Base-by-base conservation (phyloP, 2,888 invertebrate genomes). In the Diogma glabrata region DNA sequence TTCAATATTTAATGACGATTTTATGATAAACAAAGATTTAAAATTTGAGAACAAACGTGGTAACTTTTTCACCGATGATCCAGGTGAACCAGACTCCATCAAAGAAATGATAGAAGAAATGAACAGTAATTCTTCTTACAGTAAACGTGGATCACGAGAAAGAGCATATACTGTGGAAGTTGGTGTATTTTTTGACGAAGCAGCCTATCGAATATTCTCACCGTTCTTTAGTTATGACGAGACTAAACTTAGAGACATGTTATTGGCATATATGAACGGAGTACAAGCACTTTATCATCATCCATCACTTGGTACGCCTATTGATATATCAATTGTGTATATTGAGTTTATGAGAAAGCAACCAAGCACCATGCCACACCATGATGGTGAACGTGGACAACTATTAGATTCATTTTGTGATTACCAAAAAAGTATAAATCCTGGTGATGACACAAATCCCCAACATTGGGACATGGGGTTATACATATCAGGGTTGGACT, bases 401-500 rank as follows among this genome's bases (percentile, higher is more conserved):
- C 66, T 87, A 5, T 70, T 87, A n/a, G 81, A 85, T 63, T 78
- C 82, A 2, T 87, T 87, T 66, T 87, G 87, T 63, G 75, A 74
- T 2, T 87, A 84, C 65, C 81, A 84, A 57, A 73, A 75, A 30
- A 71, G 70, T 9, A 70, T 80, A 12, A 87, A 87, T 67, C 77
- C 81, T 0, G 66, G 70, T n/a, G 75, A 73, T 16, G 86, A 87
- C 58, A 72, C 73, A 0, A 74, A 84, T 63, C 81, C 83, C 0
- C 73, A 78, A 50, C 87, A 87, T 63, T 87, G 87, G 87, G 87
- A 88, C 62, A 82, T 87, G 76, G 86, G 79, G 1, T 67, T 87
- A 5, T 80, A 86, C 53, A 72, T 87, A 36, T 86, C 87, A 17
- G 87, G 86, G 75, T 63, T 86, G 59, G 86, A 87, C 66, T 84